Percentiles rank a stretch among this genome's conserved stretches.
Conservation (phyloP, 2,797 vertebrate genomes). For the Heteromormyrus szaboi region DNA sequence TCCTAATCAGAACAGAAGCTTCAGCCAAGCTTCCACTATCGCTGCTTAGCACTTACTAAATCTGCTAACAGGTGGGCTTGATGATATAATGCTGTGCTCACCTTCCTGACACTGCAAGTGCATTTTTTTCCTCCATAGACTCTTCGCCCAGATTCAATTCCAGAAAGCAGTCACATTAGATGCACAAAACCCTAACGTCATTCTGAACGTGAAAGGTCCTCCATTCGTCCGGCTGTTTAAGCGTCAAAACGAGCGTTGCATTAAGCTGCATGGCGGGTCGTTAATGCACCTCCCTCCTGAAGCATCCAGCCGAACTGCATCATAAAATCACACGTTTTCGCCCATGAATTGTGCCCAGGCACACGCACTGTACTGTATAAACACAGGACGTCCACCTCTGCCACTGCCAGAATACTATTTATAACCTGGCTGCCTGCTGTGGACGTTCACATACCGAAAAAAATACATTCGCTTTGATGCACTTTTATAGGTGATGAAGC, state of each 20-base stretch:
- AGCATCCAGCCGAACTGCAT: not conserved
- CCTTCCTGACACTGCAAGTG: conserved; percentile 12
- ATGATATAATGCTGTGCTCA: conserved; percentile 16
- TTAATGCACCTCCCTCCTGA: not conserved
- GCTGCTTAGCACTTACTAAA: conserved; percentile 13
- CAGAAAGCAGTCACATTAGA: not conserved
- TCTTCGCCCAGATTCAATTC: not conserved
- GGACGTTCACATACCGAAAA: conserved; percentile 11
- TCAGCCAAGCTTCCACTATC: not conserved
- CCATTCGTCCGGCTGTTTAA: not conserved
- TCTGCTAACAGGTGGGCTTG: conserved; percentile 34
- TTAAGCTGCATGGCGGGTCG: not conserved
- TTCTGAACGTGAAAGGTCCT: not conserved
- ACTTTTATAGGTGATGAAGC: conserved; percentile 57
- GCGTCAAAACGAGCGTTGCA: conserved; percentile 26
- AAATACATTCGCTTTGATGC: conserved; percentile 24
- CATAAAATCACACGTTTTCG: conserved; percentile 49
- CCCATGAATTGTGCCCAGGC: conserved; percentile 27
- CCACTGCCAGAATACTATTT: conserved; percentile 51
- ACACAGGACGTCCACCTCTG: conserved; percentile 53
- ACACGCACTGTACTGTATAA: conserved; percentile 43
- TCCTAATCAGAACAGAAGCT: not conserved
- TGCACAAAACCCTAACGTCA: not conserved
- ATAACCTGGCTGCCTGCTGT: conserved; percentile 51
- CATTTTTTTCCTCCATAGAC: not conserved